Evolutionary conservation across 2,113 vertebrate species (phyloP), one percentile per base, ranked within the genome.

Genomic region (Cyprinodon tularosa): DNA sequence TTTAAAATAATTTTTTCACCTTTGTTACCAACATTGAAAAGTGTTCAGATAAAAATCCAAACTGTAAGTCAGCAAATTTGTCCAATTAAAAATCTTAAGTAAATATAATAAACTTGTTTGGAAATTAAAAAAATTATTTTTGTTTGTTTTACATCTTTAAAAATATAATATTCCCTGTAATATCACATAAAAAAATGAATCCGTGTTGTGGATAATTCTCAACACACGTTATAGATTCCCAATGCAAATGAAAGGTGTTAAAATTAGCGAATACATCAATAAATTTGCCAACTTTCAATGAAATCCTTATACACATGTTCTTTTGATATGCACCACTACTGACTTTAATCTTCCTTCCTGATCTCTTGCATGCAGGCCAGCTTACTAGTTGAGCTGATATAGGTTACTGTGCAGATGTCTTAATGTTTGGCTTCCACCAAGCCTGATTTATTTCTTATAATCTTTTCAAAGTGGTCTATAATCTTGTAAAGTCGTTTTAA

Each of bases 401-500:
- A 17, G 36, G 37, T 17, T 38, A 62, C 60, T 37, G 29, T 62
- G 60, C 60, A 37, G 22, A 36, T 13, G 60, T 62, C 36, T 8
- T 39, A 62, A 62, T 14, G 36, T 62, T 62, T 62, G 36, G 61
- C 61, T 62, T 62, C 61, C 14, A 4, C 36, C 13, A 38, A 62
- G 20, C 61, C 61, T 38, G 29, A 62, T 15, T 17, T 57, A 57
- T 57, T 38, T 38, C 36, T 62, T 38, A 38, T 9, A 62, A 38
- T 62, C 61, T 62, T 57, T 62, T 62, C 61, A 62, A 62, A 62
- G 37, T 62, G 36, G 61, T 39, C 36, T 39, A 14, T 62, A 62
- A 62, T 62, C 61, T 62, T 62, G 61, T 10, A 62, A 38, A 10
- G 61, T 15, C 13, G 61, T 62, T 37, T 39, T 62, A 17, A 38